Conservation (phyloP, 2,888 invertebrate genomes). For the Oxystoma pomonae region DNA sequence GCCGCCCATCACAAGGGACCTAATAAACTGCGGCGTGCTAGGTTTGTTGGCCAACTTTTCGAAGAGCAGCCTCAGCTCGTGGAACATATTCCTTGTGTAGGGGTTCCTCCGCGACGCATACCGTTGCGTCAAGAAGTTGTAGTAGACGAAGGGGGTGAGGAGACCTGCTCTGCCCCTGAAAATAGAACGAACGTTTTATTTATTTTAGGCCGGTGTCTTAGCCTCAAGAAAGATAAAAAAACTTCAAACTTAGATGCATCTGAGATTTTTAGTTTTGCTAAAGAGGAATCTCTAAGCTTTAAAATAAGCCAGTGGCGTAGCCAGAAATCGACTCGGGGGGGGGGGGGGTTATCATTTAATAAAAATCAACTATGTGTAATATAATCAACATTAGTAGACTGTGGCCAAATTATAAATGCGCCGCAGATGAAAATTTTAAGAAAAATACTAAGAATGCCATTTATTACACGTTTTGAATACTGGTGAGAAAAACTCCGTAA, state of each 20-base stretch:
- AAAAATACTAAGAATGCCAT: no score
- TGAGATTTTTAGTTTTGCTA: no score
- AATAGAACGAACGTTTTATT: slow-evolving; percentile 13
- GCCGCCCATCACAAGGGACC: slow-evolving; percentile 55
- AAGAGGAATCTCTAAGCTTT: no score
- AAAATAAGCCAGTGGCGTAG: no score
- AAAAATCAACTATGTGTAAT: no score
- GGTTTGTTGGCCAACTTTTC: slow-evolving; percentile 66
- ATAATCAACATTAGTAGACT: no score
- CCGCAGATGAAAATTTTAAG: no score
- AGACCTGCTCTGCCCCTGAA: slow-evolving; percentile 85
- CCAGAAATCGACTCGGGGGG: no score
- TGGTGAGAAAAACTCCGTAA: no score
- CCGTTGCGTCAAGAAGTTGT: slow-evolving; percentile 89
- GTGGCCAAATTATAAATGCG: no score
- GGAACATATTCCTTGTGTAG: slow-evolving; percentile 89
- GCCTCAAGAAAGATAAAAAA: not conserved
- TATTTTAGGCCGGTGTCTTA: not conserved
- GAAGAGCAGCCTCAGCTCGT: slow-evolving; percentile 72
- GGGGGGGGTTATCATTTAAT: no score
- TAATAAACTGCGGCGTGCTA: slow-evolving; percentile 63
- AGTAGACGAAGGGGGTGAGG: slow-evolving; percentile 93
- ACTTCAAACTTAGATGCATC: not conserved
- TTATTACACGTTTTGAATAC: no score
- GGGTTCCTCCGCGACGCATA: slow-evolving; percentile 95